Evolutionary conservation across 2,797 vertebrate genomes (phyloP).

Genomic region (Enteromius trimaculatus): DNA sequence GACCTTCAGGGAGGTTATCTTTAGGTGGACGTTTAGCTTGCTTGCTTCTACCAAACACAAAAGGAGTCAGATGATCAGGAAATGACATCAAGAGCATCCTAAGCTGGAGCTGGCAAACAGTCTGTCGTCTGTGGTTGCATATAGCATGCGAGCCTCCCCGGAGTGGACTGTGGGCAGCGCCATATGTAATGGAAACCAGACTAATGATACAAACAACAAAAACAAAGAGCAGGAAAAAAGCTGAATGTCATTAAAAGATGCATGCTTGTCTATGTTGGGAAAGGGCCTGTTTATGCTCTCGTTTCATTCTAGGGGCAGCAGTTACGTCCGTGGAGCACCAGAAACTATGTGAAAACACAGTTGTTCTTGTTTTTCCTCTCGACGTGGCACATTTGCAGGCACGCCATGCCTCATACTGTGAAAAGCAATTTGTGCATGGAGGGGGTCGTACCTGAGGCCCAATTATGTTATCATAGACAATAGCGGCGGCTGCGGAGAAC

Average conservation of each 20-base stretch:
- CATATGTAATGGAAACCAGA: constrained; percentile 61
- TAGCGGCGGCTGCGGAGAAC: constrained; percentile 51
- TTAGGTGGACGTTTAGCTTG: constrained; percentile 34
- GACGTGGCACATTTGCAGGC: constrained; percentile 55
- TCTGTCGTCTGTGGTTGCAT: constrained; percentile 53
- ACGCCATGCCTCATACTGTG: constrained; percentile 47
- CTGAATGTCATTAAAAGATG: constrained; percentile 57
- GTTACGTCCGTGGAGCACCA: constrained; percentile 39
- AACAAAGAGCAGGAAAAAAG: constrained; percentile 43
- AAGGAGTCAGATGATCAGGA: constrained; percentile 7
- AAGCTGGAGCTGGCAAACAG: constrained; percentile 54
- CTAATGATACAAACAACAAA: constrained; percentile 60
- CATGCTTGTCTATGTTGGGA: constrained; percentile 36
- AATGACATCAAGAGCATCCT: constrained; percentile 52
- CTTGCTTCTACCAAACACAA: constrained; percentile 13
- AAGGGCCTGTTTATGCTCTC: constrained; percentile 47
- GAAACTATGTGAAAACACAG: constrained; percentile 42
- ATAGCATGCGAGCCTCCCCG: constrained; percentile 52
- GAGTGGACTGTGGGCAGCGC: constrained; percentile 55
- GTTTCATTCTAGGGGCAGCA: constrained; percentile 16
- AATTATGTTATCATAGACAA: constrained; percentile 62
- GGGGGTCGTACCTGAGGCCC: constrained; percentile 48
- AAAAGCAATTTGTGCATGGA: constrained; percentile 50
- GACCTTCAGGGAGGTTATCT: constrained; percentile 39
- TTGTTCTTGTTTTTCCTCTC: constrained; percentile 31